Conservation (phyloP, 2,888 invertebrate species). For the Muscina levida region DNA sequence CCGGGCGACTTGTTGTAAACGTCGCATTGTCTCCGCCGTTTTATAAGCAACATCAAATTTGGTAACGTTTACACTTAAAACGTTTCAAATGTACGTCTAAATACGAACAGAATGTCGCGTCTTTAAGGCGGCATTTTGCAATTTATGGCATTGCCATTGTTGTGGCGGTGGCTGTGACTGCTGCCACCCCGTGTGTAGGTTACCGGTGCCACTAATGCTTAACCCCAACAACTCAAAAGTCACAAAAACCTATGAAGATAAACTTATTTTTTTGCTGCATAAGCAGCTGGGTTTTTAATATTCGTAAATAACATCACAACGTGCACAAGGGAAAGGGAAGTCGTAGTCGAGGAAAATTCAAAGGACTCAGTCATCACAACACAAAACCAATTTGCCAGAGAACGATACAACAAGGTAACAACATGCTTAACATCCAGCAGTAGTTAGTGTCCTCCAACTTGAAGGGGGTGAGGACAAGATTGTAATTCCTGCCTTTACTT, state of each 20-base stretch:
- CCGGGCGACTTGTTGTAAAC: not conserved
- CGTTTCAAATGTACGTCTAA: slow-evolving; percentile 26
- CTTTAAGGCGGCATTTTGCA: slow-evolving; percentile 55
- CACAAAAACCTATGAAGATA: slow-evolving; percentile 7
- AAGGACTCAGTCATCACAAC: not conserved
- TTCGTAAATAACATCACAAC: slow-evolving; percentile 36
- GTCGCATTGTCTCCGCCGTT: slow-evolving; percentile 27
- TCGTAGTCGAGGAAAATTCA: not conserved
- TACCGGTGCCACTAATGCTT: not conserved
- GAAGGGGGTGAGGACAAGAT: not conserved
- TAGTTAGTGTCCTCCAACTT: not conserved
- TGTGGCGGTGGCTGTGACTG: no score
- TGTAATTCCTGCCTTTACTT: not conserved
- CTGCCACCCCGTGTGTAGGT: not conserved
- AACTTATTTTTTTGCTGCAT: slow-evolving; percentile 44
- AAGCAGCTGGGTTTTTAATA: slow-evolving; percentile 30
- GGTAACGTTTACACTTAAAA: not conserved
- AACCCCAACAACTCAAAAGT: not conserved
- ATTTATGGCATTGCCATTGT: slow-evolving; percentile 37
- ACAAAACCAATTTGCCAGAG: not conserved
- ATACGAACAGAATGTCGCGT: slow-evolving; percentile 53
- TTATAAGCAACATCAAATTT: not conserved
- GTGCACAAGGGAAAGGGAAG: not conserved
- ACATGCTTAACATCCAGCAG: not conserved
- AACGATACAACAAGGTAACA: slow-evolving; percentile 10